phyloP scores from a whole-genome alignment of 1,140 invertebrate species.

The Parapsyche elsis region DNA sequence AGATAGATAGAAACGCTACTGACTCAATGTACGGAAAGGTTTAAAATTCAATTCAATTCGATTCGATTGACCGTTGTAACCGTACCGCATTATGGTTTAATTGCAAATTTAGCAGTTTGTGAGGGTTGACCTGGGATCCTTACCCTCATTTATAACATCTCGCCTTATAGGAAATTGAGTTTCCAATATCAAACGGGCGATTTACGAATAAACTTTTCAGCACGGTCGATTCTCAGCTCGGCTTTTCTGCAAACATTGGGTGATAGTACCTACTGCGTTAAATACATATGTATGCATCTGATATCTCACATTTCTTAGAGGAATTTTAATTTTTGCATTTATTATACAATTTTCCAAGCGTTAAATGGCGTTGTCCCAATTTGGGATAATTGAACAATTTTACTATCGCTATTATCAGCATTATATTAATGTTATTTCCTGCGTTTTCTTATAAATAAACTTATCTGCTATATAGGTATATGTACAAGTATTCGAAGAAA shows the following conservation, averaged over 20 bases:
- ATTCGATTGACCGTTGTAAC: not conserved
- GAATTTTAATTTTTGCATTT: not conserved
- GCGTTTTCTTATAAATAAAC: too few relatives aligned
- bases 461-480: too few relatives aligned
- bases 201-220: not conserved
- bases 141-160: slow-evolving; percentile 5
- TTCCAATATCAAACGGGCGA: not conserved
- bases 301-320: not conserved
- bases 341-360: too few relatives aligned
- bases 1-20: too few relatives aligned
- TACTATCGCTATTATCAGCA: too few relatives aligned
- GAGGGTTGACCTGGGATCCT: slow-evolving; percentile 7
- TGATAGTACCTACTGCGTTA: not conserved
- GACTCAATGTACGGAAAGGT: too few relatives aligned
- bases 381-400: too few relatives aligned
- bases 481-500: too few relatives aligned
- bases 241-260: too few relatives aligned
- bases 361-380: too few relatives aligned
- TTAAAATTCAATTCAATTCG: not conserved
- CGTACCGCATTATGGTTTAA: slow-evolving; percentile 6
- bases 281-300: too few relatives aligned
- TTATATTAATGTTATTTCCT: too few relatives aligned
- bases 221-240: not conserved
- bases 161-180: slow-evolving; percentile 14
- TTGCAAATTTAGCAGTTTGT: slow-evolving; percentile 11